These are phyloP conservation scores for Ceyx cyanopectus DNA, from an alignment of 2,113 vertebrate species.

Conservation along the genomic window DNA sequence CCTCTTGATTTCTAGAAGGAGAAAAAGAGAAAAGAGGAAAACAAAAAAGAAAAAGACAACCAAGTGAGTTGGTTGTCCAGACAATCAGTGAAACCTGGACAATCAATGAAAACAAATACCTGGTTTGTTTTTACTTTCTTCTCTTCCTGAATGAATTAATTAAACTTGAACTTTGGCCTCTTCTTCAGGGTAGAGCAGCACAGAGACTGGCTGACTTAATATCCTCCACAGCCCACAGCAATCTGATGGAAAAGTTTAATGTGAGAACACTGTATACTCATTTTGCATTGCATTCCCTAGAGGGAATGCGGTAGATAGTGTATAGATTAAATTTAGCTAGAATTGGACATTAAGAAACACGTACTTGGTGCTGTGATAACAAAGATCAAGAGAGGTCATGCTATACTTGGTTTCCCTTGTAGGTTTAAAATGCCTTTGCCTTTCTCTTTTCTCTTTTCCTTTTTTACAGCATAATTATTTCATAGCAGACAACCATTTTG, in stretches of 20 bases:
- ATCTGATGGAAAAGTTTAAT: constrained; percentile 43
- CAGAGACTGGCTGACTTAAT: constrained; percentile 27
- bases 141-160: constrained; percentile 75
- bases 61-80: neutral
- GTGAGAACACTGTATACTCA: constrained; percentile 63
- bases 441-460: neutral
- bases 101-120: constrained; percentile 61
- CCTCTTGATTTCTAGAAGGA: neutral
- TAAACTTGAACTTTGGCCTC: constrained; percentile 73
- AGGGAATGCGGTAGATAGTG: constrained; percentile 27
- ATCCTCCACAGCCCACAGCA: constrained; percentile 58
- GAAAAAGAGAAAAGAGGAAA: neutral
- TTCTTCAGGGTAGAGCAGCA: constrained; percentile 59
- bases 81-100: constrained; percentile 39
- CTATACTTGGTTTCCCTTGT: constrained; percentile 20
- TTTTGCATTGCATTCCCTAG: constrained; percentile 41
- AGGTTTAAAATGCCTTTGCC: neutral
- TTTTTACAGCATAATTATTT: neutral
- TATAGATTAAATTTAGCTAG: constrained; percentile 57
- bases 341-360: constrained; percentile 42
- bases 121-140: constrained; percentile 72
- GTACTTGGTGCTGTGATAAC: constrained; percentile 45
- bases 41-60: neutral
- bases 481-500: neutral
- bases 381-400: constrained; percentile 45